phyloP scores from a whole-genome alignment of 2,113 vertebrate species.

The Willisornis vidua region DNA sequence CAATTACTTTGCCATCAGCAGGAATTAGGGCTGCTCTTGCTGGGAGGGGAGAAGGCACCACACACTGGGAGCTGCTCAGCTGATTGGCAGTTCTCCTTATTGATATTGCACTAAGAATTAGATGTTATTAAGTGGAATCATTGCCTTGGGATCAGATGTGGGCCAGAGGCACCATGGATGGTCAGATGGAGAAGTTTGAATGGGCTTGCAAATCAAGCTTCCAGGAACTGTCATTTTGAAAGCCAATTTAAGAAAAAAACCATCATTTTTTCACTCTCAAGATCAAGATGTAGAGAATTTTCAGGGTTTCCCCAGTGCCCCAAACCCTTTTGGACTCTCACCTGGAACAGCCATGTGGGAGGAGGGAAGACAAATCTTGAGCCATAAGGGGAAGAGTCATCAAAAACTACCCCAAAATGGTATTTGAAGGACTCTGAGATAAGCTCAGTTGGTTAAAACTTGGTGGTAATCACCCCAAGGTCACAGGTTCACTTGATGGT shows the following conservation, averaged over 20 bases:
- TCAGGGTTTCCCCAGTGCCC: background rate
- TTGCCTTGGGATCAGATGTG: background rate
- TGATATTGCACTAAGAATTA: background rate
- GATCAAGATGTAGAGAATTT: background rate
- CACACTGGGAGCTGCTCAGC: background rate
- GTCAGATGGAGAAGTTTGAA: background rate
- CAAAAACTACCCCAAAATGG: background rate
- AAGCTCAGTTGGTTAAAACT: background rate
- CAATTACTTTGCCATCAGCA: background rate
- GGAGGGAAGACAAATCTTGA: background rate
- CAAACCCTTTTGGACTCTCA: background rate
- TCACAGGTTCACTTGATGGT: background rate
- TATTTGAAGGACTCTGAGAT: background rate
- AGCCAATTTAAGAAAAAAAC: background rate
- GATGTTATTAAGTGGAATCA: background rate
- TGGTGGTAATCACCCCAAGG: background rate
- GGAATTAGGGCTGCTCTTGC: background rate
- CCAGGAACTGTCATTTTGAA: background rate
- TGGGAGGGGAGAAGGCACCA: background rate
- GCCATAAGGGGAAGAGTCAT: background rate
- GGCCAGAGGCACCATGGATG: background rate
- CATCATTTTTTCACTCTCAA: background rate
- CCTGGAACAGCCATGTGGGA: fast-evolving
- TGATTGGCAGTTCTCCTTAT: background rate
- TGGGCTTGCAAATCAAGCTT: background rate